A percentile compares a stretch with the other conserved stretches of the same genome.
Conservation (phyloP, 2,888 invertebrate genomes). For the Dione vanillae region DNA sequence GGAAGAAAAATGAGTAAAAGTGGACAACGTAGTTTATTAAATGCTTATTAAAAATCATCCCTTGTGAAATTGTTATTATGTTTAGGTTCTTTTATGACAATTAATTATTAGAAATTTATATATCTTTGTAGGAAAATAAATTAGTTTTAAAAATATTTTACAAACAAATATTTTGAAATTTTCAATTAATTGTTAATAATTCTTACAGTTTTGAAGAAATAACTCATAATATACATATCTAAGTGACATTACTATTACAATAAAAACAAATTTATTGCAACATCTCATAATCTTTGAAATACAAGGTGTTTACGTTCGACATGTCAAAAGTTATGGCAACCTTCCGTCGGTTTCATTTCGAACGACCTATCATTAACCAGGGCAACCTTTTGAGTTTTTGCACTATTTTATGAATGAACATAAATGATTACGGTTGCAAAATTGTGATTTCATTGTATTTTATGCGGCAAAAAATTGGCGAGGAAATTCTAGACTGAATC, state of each 20-base stretch:
- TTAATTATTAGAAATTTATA: no score
- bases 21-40: slow-evolving; percentile 42
- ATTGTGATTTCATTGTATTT: slow-evolving; percentile 61
- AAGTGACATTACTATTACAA: not conserved
- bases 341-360: slow-evolving; percentile 63
- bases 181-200: no score
- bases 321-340: slow-evolving; percentile 73
- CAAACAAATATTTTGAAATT: no score
- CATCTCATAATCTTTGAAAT: slow-evolving; percentile 58
- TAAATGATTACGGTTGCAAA: slow-evolving; percentile 66
- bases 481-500: slow-evolving; percentile 36
- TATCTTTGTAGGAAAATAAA: no score
- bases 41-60: not conserved
- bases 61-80: not conserved
- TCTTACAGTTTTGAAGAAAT: no score
- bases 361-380: slow-evolving; percentile 66
- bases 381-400: slow-evolving; percentile 67
- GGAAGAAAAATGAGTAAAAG: slow-evolving; percentile 63
- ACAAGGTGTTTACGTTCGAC: slow-evolving; percentile 72
- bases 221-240: not conserved
- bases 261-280: not conserved
- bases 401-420: slow-evolving; percentile 70
- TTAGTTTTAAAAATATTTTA: no score
- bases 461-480: slow-evolving; percentile 54
- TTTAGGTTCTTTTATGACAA: no score